Evolutionary conservation across 2,797 vertebrate genomes (phyloP).

Genomic region (Hoplostethus atlanticus): DNA sequence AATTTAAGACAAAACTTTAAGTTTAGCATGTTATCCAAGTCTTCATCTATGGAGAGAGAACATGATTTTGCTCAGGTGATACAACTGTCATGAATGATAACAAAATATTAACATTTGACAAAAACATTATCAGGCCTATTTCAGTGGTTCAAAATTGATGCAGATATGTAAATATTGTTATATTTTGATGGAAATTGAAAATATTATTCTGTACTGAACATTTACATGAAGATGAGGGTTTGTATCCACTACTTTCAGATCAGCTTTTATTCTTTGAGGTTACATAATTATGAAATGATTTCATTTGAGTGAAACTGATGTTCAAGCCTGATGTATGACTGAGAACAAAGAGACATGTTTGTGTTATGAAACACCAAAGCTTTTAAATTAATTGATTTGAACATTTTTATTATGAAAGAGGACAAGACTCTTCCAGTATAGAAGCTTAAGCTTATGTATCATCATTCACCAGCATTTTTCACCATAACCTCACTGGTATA

Average conservation of each 20-base stretch:
- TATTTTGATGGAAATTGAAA: slow-evolving; percentile 63
- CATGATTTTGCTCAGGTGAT: slow-evolving; percentile 75
- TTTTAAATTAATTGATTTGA: slow-evolving; percentile 32
- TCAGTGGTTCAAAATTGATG: slow-evolving; percentile 47
- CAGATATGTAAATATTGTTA: slow-evolving; percentile 79
- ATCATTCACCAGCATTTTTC: slow-evolving; percentile 46
- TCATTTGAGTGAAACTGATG: slow-evolving; percentile 22
- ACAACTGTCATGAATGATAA: slow-evolving; percentile 43
- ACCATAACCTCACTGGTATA: slow-evolving; percentile 11
- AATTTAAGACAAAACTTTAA: slow-evolving; percentile 67
- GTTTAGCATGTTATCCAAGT: slow-evolving; percentile 12
- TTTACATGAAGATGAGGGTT: slow-evolving; percentile 47
- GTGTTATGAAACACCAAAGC: slow-evolving; percentile 17
- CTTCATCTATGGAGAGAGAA: slow-evolving; percentile 40
- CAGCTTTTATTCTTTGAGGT: background rate
- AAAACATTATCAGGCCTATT: slow-evolving; percentile 16
- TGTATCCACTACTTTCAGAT: slow-evolving; percentile 56
- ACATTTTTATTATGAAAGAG: slow-evolving; percentile 27
- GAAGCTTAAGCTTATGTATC: slow-evolving; percentile 21
- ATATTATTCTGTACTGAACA: slow-evolving; percentile 50
- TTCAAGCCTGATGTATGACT: slow-evolving; percentile 1
- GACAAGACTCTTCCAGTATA: background rate
- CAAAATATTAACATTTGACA: slow-evolving; percentile 35
- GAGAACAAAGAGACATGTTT: background rate
- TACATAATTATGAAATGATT: slow-evolving; percentile 3